phyloP scores from a whole-genome alignment of 2,113 vertebrate genomes.

The Nothocercus nigrocapillus region DNA sequence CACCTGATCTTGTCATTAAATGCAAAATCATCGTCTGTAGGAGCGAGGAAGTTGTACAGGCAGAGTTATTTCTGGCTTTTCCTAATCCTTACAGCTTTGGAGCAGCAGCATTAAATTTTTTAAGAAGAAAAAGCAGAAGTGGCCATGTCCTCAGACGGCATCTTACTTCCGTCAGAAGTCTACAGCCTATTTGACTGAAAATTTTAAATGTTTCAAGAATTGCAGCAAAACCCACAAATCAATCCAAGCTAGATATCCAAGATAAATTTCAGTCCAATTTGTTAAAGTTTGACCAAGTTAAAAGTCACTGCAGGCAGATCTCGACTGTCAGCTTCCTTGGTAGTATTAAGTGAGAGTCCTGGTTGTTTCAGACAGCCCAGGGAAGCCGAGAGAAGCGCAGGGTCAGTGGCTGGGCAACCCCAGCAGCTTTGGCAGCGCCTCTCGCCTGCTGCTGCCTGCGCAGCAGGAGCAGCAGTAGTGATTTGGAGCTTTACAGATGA shows the following conservation, averaged over 20 bases:
- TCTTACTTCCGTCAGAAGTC: background rate
- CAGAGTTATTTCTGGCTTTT: background rate
- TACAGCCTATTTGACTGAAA: rapidly evolving
- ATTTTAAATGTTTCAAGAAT: background rate
- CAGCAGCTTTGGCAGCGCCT: background rate
- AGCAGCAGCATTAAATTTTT: background rate
- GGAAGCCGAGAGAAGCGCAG: background rate
- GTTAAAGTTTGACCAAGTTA: background rate
- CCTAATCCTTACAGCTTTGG: background rate
- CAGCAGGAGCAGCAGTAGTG: background rate
- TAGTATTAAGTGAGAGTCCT: background rate
- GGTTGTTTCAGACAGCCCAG: background rate
- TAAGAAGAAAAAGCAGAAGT: background rate
- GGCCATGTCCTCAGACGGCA: background rate
- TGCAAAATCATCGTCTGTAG: background rate
- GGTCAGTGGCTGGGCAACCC: background rate
- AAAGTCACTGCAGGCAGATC: background rate
- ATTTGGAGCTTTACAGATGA: background rate
- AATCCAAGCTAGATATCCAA: background rate
- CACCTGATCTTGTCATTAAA: background rate
- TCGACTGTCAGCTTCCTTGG: background rate
- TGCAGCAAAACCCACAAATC: background rate
- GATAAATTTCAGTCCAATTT: background rate
- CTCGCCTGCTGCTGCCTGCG: background rate
- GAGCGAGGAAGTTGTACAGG: background rate